Evolutionary conservation across 2,797 vertebrate genomes (phyloP).

Genomic region (Morus bassanus): DNA sequence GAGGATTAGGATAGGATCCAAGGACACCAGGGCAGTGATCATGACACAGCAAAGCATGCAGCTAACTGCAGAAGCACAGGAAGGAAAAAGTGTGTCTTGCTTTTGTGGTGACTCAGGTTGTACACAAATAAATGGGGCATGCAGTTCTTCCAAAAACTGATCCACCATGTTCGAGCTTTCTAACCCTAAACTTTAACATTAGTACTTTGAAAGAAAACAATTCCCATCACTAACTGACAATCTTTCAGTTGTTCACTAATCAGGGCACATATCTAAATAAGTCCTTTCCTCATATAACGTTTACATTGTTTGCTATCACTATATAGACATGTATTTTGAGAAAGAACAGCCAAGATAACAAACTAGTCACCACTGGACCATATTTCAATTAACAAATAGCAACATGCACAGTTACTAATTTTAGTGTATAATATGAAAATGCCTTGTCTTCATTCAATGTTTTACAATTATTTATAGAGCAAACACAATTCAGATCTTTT

Average conservation of each 20-base stretch:
- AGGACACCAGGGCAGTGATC: constrained; percentile 40
- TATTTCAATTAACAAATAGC: not conserved
- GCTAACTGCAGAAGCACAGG: not conserved
- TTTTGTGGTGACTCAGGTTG: not conserved
- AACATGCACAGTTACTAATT: not conserved
- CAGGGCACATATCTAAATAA: not conserved
- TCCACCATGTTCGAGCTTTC: not conserved
- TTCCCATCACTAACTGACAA: not conserved
- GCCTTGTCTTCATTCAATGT: not conserved
- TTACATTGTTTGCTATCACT: not conserved
- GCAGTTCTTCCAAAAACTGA: not conserved
- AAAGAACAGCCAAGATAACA: not conserved
- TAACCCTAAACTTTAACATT: not conserved
- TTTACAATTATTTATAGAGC: not conserved
- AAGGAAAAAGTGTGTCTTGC: not conserved
- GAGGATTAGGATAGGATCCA: constrained; percentile 52
- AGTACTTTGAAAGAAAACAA: not conserved
- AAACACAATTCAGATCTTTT: not conserved
- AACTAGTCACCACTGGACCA: not conserved
- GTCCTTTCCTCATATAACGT: not conserved
- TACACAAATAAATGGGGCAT: not conserved
- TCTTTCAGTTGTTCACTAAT: not conserved
- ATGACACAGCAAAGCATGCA: constrained; percentile 20
- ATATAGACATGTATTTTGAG: not conserved
- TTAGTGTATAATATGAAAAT: not conserved